Evolutionary conservation across 2,888 invertebrate species (phyloP), one percentile per base, ranked within the genome.

Genomic region (Raillietiella orientalis): DNA sequence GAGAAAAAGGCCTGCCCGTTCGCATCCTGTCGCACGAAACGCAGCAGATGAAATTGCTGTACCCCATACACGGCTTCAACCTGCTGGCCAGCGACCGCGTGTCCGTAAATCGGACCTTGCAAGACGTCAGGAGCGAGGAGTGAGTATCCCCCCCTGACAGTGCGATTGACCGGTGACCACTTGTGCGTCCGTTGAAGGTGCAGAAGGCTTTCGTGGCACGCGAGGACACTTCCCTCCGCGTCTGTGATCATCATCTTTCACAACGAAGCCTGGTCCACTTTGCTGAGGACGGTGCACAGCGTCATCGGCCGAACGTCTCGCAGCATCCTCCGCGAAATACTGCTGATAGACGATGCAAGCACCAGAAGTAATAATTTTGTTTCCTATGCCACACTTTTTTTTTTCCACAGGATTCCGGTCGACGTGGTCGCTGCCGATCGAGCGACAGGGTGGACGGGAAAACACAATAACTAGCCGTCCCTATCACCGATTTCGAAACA

Each of bases 181-280:
- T n/a, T n/a, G n/a, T n/a, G n/a, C n/a, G n/a, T n/a, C n/a, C n/a
- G n/a, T n/a, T n/a, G n/a, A n/a, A n/a, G n/a, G n/a, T n/a, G n/a
- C n/a, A n/a, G n/a, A n/a, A n/a, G n/a, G n/a, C n/a, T n/a, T n/a
- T 59, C 59, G 35, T 42, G 49, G 30, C 46, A 54, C 31, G 43
- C 56, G 30, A 21, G 22, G 16, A 27, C 19, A n/a, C n/a, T n/a
- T n/a, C n/a, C n/a, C n/a, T n/a, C n/a, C n/a, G 75, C 84, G 1
- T 72, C 72, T 33, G 61, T 96, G 10, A 69, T 96, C 26, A 82
- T 96, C 34, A 87, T 93, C 2, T 93, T 93, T 44, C 93, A 96
- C 45, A 96, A 96, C 44, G 96, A 96, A 50, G 93, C 93, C 0
- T 93, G 84, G 82, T 87, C 90, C 3, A 90, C 93, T 0, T 55